Base-by-base conservation (phyloP, 2,113 vertebrate species). In the Labeo rohita region DNA sequence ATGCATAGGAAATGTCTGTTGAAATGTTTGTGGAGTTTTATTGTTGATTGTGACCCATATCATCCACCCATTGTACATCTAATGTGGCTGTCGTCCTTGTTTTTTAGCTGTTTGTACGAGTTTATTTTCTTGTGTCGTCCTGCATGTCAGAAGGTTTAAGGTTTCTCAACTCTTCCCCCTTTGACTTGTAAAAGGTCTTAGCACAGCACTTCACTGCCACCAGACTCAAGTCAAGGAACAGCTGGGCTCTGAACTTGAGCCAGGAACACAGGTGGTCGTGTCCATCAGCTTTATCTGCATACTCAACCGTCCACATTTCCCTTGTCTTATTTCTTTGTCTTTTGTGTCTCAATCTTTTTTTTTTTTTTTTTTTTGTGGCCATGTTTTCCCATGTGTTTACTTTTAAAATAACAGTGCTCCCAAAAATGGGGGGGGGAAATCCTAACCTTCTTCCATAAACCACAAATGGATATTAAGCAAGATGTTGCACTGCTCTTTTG, bases 181-280 rank as follows among this genome's bases (percentile, higher is more conserved):
- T 88, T 88, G 70, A 87, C 88, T 85, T 65, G 85, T 83, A 74
- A 86, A 95, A 93, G 92, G 80, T 91, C 94, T 94, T 93, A 94
- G 91, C 93, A 21, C 93, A 95, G 94, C 94, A 93, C 91, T 93
- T 94, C 88, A 89, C 87, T 89, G 89, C 91, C 79, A 91, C 92
- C 68, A 49, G 88, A 93, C 89, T 94, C 86, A 92, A 94, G 91
- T 90, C 90, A 90, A 91, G 86, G 79, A 93, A 89, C 94, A 94
- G 95, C 93, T 95, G 94, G 91, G 85, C 89, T 89, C 91, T 93
- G 92, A 95, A 93, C 90, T 93, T 91, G 95, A 95, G 91, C 92
- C 93, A 91, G 86, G 50, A 87, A 84, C 89, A 77, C 95, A 95
- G 93, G 93, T 94, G 94, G 90, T 89, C 65, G 59, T 89, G 93